Percentiles rank a stretch among this genome's conserved stretches.
Evolutionary conservation across 2,113 vertebrate genomes (phyloP).

Genomic region (Cavia porcellus): DNA sequence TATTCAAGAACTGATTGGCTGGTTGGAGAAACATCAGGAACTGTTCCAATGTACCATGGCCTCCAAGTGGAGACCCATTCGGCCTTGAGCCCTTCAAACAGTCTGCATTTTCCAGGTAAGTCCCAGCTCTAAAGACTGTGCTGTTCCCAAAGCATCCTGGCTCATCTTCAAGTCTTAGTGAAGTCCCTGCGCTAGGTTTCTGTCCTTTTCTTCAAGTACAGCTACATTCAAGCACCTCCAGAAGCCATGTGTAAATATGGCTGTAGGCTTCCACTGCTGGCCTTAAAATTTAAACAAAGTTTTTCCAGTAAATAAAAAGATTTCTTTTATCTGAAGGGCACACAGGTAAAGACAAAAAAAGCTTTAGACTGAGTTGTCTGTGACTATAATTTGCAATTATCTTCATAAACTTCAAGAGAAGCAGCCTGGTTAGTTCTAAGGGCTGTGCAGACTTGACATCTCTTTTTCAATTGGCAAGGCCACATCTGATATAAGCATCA

Average conservation of each 20-base stretch:
- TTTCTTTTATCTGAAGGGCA: background rate
- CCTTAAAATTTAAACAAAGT: slow-evolving; percentile 30
- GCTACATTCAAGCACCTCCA: background rate
- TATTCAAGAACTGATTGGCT: background rate
- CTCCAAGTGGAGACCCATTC: background rate
- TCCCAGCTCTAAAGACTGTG: background rate
- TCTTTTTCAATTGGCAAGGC: background rate
- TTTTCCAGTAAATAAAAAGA: slow-evolving; percentile 58
- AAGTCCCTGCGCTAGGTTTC: background rate
- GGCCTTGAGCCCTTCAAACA: background rate
- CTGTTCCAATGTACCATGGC: background rate
- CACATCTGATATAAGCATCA: background rate
- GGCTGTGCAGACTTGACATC: background rate
- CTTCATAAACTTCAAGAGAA: slow-evolving; percentile 52
- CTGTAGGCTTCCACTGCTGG: background rate
- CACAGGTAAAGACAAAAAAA: slow-evolving; percentile 47
- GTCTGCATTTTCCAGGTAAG: background rate
- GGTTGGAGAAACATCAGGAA: background rate
- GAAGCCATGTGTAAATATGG: background rate
- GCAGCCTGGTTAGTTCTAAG: slow-evolving; percentile 45
- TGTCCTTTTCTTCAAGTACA: background rate
- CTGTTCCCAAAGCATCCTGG: background rate
- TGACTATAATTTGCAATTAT: background rate
- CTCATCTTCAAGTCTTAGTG: background rate
- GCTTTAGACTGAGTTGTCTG: slow-evolving; percentile 39